Base-by-base conservation (phyloP, 2,888 invertebrate species). In the Antheraea yamamai region DNA sequence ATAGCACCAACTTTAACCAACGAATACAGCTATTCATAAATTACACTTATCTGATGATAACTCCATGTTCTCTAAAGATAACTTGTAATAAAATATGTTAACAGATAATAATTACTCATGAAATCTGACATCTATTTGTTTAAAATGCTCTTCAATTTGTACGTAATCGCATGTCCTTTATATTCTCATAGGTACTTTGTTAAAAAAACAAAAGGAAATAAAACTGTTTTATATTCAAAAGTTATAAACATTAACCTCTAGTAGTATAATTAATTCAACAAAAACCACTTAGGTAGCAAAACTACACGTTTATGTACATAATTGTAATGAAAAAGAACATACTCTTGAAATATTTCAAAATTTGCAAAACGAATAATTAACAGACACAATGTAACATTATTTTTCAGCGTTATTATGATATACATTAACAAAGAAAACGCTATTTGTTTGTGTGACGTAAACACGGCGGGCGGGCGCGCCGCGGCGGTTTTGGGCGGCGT, bases 381-480 rank as follows among this genome's bases (percentile, higher is more conserved):
- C 61, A 61, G 47, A 73, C 58, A 68, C 78, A 10, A 68, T 55
- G 18, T 58, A 73, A 75, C 76, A 76, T 76, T 76, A 79, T 70
- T 70, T 80, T 82, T 78, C 78, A 76, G 74, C 78, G 81, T 85
- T 85, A 85, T 84, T 84, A 78, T 79, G 78, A 76, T 81, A 76
- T 76, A 77, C 80, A 81, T 82, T 78, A 72, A 75, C 76, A 78
- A 82, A 83, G 82, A 82, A 68, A 82, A 68, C 83, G 85, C 85
- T 80, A 79, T 80, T 79, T 91, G 91, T 91, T 92, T 92, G 89
- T 83, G 79, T 77, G 79, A 76, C 77, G 83, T 86, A 91, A 90
- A 93, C 91, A 90, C 82, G 80, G 87, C 91, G 90, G 82, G 80
- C 86, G 91, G 91, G 91, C 92, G 91, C 92, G 93, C 92, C 91